Evolutionary conservation across 2,888 invertebrate genomes (phyloP).

Genomic region (Patella pellucida): DNA sequence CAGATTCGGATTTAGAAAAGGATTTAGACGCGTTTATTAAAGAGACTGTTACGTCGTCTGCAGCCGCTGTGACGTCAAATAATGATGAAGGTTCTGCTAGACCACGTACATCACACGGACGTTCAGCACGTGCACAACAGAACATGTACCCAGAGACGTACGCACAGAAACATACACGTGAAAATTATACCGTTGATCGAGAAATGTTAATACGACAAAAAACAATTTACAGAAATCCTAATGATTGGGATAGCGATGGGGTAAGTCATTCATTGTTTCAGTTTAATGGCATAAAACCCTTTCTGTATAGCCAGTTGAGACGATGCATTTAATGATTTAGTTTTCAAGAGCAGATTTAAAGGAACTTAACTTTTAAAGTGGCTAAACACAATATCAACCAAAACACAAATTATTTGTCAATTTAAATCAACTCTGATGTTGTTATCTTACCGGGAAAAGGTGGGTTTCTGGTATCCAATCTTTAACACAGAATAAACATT

Average conservation of each 20-base stretch:
- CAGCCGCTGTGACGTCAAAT: not conserved
- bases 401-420: no score
- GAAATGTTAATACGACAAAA: conserved; percentile 46
- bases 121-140: not conserved
- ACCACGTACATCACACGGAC: not conserved
- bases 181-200: conserved; percentile 42
- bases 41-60: not conserved
- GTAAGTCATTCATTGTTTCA: not conserved
- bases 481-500: no score
- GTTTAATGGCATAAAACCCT: no score
- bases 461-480: no score
- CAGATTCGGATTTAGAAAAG: conserved; percentile 23
- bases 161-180: conserved; percentile 45
- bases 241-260: conserved; percentile 41
- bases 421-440: no score
- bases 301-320: no score
- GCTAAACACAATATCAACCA: no score
- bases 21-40: conserved; percentile 34
- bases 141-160: conserved; percentile 44
- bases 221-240: conserved; percentile 46
- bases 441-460: no score
- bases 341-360: no score
- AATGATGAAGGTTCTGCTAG: not conserved
- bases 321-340: no score
- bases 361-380: no score